These are phyloP conservation scores for Aix galericulata DNA, from an alignment of 2,113 vertebrate genomes.

Conservation along the genomic window DNA sequence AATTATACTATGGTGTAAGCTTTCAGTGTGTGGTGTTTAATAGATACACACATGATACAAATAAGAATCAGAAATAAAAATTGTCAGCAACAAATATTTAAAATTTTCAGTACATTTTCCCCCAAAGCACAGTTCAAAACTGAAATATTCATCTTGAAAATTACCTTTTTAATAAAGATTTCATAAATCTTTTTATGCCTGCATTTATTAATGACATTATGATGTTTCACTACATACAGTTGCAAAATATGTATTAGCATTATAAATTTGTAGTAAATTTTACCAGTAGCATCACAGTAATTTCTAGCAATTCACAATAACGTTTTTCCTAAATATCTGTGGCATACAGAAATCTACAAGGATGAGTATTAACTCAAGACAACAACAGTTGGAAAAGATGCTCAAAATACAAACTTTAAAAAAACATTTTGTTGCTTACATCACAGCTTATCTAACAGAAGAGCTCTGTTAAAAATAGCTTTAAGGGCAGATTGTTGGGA, in stretches of 20 bases:
- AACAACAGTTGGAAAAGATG: neutral
- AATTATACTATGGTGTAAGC: neutral
- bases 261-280: neutral
- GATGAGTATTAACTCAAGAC: neutral
- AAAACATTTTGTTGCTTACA: neutral
- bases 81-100: neutral
- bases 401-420: neutral
- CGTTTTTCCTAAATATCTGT: neutral
- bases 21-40: neutral
- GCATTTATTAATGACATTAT: neutral
- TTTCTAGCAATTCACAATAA: neutral
- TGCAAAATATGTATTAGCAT: neutral
- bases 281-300: neutral
- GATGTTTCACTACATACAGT: neutral
- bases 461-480: conserved; percentile 16
- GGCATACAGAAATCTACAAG: neutral
- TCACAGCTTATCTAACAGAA: neutral
- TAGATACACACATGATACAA: neutral
- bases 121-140: neutral
- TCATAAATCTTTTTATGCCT: neutral
- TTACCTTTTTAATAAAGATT: neutral
- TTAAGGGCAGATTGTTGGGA: neutral
- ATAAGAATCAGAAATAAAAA: neutral
- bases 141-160: neutral
- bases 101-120: neutral